These are phyloP conservation scores for Danionella cerebrum DNA, from an alignment of 2,113 vertebrate genomes.

Conservation along the genomic window DNA sequence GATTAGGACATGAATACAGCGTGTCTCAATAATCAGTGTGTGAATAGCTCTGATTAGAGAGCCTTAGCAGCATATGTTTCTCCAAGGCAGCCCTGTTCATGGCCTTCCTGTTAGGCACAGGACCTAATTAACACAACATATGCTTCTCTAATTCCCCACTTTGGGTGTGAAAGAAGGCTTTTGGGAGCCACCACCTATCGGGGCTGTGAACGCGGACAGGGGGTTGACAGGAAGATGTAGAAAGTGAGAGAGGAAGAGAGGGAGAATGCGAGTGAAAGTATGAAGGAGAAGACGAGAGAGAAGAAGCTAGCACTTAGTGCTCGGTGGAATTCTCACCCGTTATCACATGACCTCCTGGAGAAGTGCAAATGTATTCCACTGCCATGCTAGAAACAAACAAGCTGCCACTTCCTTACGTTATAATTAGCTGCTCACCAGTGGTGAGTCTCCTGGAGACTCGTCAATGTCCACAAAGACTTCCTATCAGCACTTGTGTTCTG, in stretches of 20 bases:
- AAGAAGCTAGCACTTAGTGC: slow-evolving; percentile 55
- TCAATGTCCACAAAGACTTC: slow-evolving; percentile 10
- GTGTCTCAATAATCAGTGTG: slow-evolving; percentile 37
- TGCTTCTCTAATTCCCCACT: slow-evolving; percentile 63
- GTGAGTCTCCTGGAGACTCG: slow-evolving; percentile 41
- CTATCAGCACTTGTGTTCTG: slow-evolving; percentile 1
- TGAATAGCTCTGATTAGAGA: slow-evolving; percentile 51
- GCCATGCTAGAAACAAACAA: slow-evolving; percentile 67
- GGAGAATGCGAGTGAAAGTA: slow-evolving; percentile 20
- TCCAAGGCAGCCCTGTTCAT: slow-evolving; percentile 31
- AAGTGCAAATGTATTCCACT: slow-evolving; percentile 71
- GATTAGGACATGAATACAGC: slow-evolving; percentile 15
- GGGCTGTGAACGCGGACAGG: slow-evolving; percentile 53
- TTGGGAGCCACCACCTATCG: slow-evolving; percentile 56
- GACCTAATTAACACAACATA: slow-evolving; percentile 68
- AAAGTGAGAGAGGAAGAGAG: slow-evolving; percentile 16
- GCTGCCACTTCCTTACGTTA: slow-evolving; percentile 67
- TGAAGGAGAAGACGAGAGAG: slow-evolving; percentile 29
- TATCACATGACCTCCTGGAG: slow-evolving; percentile 55
- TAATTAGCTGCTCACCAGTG: slow-evolving; percentile 71
- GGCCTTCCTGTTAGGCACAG: slow-evolving; percentile 46
- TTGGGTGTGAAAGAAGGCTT: slow-evolving; percentile 61
- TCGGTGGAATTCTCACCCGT: slow-evolving; percentile 61
- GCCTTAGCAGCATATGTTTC: slow-evolving; percentile 38
- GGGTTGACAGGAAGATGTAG: slow-evolving; percentile 34